Percentiles rank a stretch among this genome's conserved stretches.
Conservation (phyloP, 2,888 invertebrate species). For the Tolmerus cingulatus region DNA sequence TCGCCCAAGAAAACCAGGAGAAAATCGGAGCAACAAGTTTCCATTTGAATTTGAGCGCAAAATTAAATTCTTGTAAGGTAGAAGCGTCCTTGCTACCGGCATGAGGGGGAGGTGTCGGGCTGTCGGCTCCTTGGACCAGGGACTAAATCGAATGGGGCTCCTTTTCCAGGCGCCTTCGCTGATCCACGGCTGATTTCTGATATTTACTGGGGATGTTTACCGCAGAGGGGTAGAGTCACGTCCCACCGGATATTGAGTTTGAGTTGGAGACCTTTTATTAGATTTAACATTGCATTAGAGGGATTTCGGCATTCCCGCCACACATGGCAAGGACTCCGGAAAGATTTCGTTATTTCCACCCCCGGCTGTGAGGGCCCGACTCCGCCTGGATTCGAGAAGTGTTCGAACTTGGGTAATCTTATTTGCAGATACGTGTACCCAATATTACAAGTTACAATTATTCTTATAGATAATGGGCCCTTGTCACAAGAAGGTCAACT, state of each 20-base stretch:
- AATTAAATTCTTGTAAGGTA: conserved; percentile 14
- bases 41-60: not conserved
- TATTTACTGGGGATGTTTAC: not conserved
- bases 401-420: not conserved
- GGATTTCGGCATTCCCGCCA: not conserved
- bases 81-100: not conserved
- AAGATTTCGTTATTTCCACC: conserved; percentile 13
- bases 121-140: no score
- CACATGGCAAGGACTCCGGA: not conserved
- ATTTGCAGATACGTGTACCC: not conserved
- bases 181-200: not conserved
- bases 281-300: conserved; percentile 20
- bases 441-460: not conserved
- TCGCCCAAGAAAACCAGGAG: not conserved
- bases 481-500: not conserved
- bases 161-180: not conserved
- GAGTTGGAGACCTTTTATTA: conserved; percentile 20
- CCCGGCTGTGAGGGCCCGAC: not conserved
- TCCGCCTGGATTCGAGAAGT: not conserved
- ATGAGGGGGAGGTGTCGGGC: no score
- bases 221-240: not conserved
- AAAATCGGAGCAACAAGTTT: not conserved
- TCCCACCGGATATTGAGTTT: conserved; percentile 20
- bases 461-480: not conserved
- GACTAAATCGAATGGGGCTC: not conserved